Evolutionary conservation across 2,888 invertebrate species (phyloP).

Genomic region (Drosophila imparisetae): DNA sequence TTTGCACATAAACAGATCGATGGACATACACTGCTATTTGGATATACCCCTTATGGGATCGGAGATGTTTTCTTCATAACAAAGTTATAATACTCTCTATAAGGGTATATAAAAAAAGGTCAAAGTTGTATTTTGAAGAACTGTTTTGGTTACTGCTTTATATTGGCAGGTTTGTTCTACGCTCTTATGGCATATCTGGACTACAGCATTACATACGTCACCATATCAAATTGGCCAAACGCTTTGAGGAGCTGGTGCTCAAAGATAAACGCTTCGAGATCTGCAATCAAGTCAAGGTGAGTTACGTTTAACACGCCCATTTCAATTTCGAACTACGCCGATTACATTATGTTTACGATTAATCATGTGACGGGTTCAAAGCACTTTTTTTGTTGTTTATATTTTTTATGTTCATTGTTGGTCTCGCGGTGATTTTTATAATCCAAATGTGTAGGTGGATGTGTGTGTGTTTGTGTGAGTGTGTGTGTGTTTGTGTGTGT

Average conservation of each 20-base stretch:
- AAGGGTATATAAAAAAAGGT: neutral
- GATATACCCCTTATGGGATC: neutral
- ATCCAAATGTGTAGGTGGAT: constrained; percentile 20
- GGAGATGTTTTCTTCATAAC: neutral
- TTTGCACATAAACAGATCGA: neutral
- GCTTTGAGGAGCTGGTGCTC: constrained; percentile 92
- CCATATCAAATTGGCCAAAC: constrained; percentile 95
- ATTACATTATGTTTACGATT: constrained; percentile 54
- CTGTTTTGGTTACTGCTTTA: neutral
- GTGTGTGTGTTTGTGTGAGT: constrained; percentile 34
- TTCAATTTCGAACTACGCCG: constrained; percentile 4
- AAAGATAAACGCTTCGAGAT: constrained; percentile 95
- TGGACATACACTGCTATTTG: neutral
- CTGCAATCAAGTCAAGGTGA: constrained; percentile 95
- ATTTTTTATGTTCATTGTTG: constrained; percentile 32
- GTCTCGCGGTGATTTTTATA: constrained; percentile 35
- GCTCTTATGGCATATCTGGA: constrained; percentile 97
- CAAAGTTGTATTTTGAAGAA: neutral
- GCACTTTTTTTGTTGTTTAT: constrained; percentile 50
- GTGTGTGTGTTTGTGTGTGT: constrained; percentile 17
- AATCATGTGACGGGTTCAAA: constrained; percentile 68
- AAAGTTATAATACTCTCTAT: neutral
- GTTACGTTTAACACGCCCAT: constrained; percentile 61
- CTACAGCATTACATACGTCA: constrained; percentile 96
- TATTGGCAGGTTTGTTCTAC: constrained; percentile 90